phyloP scores from a whole-genome alignment of 2,888 invertebrate genomes.

The Drosophila mulleri region DNA sequence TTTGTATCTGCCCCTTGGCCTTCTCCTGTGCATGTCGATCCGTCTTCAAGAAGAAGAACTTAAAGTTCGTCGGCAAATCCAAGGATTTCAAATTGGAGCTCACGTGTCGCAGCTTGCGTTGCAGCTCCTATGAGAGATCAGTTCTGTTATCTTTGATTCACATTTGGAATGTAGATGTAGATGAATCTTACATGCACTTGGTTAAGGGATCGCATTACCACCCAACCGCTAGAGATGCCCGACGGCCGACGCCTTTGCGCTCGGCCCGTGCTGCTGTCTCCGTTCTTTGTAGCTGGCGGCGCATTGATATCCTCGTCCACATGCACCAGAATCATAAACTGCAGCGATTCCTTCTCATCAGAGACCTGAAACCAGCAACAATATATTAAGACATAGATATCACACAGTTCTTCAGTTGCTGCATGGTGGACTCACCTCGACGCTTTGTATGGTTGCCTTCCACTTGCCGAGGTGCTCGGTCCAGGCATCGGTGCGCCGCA shows the following conservation, averaged over 20 bases:
- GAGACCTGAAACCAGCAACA: slow-evolving; percentile 71
- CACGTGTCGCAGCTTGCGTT: slow-evolving; percentile 93
- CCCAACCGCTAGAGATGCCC: slow-evolving; percentile 89
- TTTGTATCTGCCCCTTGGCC: slow-evolving; percentile 93
- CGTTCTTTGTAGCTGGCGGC: slow-evolving; percentile 57
- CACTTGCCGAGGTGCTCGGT: slow-evolving; percentile 95
- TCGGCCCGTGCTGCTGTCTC: slow-evolving; percentile 66
- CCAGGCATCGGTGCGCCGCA: slow-evolving; percentile 95
- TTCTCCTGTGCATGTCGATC: slow-evolving; percentile 93
- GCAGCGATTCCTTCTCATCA: slow-evolving; percentile 87
- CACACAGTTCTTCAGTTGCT: too few species aligned
- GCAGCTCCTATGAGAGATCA: slow-evolving; percentile 88
- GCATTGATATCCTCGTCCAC: slow-evolving; percentile 87
- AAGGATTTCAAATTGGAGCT: slow-evolving; percentile 92
- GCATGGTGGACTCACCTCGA: slow-evolving; percentile 87
- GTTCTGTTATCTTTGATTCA: neutral
- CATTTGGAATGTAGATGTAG: too few species aligned
- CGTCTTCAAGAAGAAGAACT: slow-evolving; percentile 93
- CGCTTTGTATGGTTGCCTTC: slow-evolving; percentile 93
- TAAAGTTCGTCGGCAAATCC: slow-evolving; percentile 93
- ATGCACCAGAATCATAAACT: slow-evolving; percentile 93
- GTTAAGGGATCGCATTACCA: slow-evolving; percentile 88
- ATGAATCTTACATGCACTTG: slow-evolving; percentile 87
- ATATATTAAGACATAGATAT: neutral
- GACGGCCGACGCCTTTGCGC: slow-evolving; percentile 85